Conservation (phyloP, 1,140 invertebrate species). For the Cydia splendana region DNA sequence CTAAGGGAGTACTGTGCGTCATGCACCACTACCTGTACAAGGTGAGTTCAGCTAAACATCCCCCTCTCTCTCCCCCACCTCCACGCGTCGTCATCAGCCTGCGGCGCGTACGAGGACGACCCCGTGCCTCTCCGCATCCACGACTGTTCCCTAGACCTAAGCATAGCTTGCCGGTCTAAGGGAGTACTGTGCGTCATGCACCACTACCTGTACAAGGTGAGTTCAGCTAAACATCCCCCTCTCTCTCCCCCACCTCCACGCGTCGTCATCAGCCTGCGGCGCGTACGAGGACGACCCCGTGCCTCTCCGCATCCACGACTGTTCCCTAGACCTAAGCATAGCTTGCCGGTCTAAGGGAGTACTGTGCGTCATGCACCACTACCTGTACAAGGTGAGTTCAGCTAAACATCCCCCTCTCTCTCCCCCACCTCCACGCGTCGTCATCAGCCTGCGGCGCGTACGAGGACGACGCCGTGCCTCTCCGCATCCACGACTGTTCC, state of each 20-base stretch:
- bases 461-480: no score
- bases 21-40: conserved; percentile 93
- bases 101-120: conserved; percentile 88
- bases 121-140: conserved; percentile 88
- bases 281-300: no score
- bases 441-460: no score
- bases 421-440: no score
- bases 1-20: conserved; percentile 87
- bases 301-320: conserved; percentile 65
- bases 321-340: conserved; percentile 89
- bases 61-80: conserved; percentile 82
- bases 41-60: conserved; percentile 55
- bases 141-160: conserved; percentile 89
- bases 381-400: conserved; percentile 88
- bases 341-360: conserved; percentile 85
- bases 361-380: conserved; percentile 92
- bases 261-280: no score
- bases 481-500: conserved; percentile 80
- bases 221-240: not conserved
- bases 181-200: conserved; percentile 91
- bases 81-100: conserved; percentile 76
- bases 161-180: conserved; percentile 85
- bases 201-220: conserved; percentile 90
- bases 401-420: conserved; percentile 82
- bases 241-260: no score